Percentiles rank a stretch among this genome's conserved stretches.
phyloP scores from a whole-genome alignment of 2,113 vertebrate species.

The Chloebia gouldiae region DNA sequence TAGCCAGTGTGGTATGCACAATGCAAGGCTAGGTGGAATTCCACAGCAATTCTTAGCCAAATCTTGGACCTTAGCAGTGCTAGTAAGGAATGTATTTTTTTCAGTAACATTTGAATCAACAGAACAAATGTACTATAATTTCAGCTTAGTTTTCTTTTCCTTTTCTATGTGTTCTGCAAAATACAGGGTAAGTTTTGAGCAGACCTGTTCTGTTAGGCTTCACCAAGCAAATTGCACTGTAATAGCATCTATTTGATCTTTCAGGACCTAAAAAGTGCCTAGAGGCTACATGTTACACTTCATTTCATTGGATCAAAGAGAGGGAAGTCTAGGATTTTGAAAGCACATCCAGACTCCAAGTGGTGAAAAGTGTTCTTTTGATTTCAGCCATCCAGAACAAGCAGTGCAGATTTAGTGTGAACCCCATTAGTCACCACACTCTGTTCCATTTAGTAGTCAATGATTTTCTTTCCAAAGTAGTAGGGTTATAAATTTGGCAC shows the following conservation, averaged over 20 bases:
- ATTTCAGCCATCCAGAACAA: constrained; percentile 55
- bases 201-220: constrained; percentile 70
- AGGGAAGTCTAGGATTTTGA: constrained; percentile 48
- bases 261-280: constrained; percentile 73
- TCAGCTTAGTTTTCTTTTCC: neutral
- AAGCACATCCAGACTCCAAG: constrained; percentile 60
- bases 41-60: neutral
- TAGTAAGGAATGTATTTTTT: neutral
- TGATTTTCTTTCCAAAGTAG: constrained; percentile 1
- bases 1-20: neutral
- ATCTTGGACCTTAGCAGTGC: neutral
- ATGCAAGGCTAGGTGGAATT: neutral
- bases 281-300: constrained; percentile 67
- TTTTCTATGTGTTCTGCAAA: constrained; percentile 24
- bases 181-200: constrained; percentile 49
- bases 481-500: neutral
- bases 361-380: constrained; percentile 45
- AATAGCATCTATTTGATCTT: constrained; percentile 83
- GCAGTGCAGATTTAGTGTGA: neutral
- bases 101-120: neutral
- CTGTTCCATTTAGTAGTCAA: constrained; percentile 23
- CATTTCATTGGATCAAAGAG: constrained; percentile 73
- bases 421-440: constrained; percentile 28
- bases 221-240: constrained; percentile 76
- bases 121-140: neutral